Percentiles rank a stretch among this genome's conserved stretches.
Evolutionary conservation across 2,888 invertebrate species (phyloP).

Genomic region (Taphrorychus bicolor): DNA sequence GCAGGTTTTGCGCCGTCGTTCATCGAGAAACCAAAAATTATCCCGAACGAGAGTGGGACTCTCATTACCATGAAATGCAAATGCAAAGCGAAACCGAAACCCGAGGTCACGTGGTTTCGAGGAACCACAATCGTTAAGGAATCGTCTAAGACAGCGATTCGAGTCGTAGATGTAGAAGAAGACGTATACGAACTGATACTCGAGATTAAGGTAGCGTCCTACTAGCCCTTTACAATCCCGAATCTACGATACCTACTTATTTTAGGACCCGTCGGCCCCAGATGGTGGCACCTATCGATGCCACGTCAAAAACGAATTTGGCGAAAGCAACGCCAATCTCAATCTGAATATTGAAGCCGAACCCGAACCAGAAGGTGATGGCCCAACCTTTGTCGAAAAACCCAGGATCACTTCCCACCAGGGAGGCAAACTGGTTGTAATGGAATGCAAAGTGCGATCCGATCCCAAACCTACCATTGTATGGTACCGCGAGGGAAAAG

Average conservation of each 20-base stretch:
- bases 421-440: slow-evolving; percentile 82
- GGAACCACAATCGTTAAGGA: slow-evolving; percentile 86
- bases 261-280: slow-evolving; percentile 78
- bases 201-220: slow-evolving; percentile 72
- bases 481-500: slow-evolving; percentile 83
- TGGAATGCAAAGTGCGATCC: slow-evolving; percentile 84
- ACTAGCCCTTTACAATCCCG: too few relatives aligned
- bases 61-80: slow-evolving; percentile 97
- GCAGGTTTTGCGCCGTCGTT: slow-evolving; percentile 96
- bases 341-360: slow-evolving; percentile 97
- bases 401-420: slow-evolving; percentile 86
- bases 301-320: slow-evolving; percentile 93
- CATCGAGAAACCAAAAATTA: slow-evolving; percentile 98
- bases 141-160: slow-evolving; percentile 84
- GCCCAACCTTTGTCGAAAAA: slow-evolving; percentile 93
- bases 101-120: slow-evolving; percentile 94
- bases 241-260: too few relatives aligned
- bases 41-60: slow-evolving; percentile 97
- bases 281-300: slow-evolving; percentile 92
- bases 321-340: slow-evolving; percentile 96
- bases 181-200: slow-evolving; percentile 88
- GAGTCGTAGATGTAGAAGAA: slow-evolving; percentile 77
- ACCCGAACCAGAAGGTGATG: slow-evolving; percentile 91
- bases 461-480: slow-evolving; percentile 81
- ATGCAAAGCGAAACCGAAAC: slow-evolving; percentile 94